A percentile compares a stretch with the other conserved stretches of the same genome.
These are phyloP conservation scores for Musca domestica DNA, from an alignment of 1,140 invertebrate species.

Conservation along the genomic window DNA sequence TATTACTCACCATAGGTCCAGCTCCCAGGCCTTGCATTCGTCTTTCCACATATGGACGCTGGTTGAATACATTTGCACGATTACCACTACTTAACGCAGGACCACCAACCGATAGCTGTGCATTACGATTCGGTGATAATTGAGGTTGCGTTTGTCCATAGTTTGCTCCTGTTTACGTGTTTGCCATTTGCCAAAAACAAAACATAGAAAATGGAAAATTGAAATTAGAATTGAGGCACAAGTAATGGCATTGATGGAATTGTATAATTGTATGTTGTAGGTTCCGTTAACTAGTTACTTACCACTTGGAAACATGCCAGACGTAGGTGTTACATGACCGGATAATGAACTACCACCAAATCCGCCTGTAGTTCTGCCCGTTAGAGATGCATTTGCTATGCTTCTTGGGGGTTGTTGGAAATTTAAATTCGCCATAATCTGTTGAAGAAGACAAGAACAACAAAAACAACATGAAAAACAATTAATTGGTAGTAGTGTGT, in stretches of 20 bases:
- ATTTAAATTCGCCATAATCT: slow-evolving; percentile 77
- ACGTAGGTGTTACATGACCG: slow-evolving; percentile 72
- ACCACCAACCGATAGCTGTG: slow-evolving; percentile 55
- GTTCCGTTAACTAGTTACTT: slow-evolving; percentile 27
- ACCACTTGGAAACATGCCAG: slow-evolving; percentile 62
- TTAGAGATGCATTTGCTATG: slow-evolving; percentile 68
- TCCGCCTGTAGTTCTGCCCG: slow-evolving; percentile 58
- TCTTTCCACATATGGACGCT: slow-evolving; percentile 73
- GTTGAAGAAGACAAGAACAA: slow-evolving; percentile 16
- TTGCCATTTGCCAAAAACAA: background rate
- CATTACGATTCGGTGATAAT: slow-evolving; percentile 61
- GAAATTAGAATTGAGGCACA: slow-evolving; percentile 31
- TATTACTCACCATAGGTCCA: slow-evolving; percentile 46
- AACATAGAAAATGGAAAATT: too few species aligned
- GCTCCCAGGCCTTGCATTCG: slow-evolving; percentile 63
- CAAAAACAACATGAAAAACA: background rate
- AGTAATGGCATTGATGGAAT: slow-evolving; percentile 27
- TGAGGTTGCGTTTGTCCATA: slow-evolving; percentile 58
- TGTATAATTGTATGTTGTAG: background rate
- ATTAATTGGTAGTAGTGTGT: background rate
- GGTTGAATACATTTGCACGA: slow-evolving; percentile 66
- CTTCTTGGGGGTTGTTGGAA: slow-evolving; percentile 76
- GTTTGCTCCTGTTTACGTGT: slow-evolving; percentile 44
- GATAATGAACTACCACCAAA: slow-evolving; percentile 61
- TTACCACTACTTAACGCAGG: slow-evolving; percentile 58